Conservation (phyloP, 2,888 invertebrate genomes). For the Drosophila fulvimacula region DNA sequence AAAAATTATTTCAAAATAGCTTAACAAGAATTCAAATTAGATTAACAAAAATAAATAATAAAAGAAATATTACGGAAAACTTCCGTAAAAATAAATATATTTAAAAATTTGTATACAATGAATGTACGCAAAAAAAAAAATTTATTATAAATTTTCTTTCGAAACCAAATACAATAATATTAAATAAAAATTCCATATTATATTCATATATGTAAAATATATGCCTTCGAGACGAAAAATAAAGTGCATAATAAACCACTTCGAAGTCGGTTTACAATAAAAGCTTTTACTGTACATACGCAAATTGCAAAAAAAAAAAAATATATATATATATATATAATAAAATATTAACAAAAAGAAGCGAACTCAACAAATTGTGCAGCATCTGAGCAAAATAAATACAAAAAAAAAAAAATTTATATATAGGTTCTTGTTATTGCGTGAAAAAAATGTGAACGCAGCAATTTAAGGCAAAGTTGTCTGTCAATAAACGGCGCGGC, state of each 20-base stretch:
- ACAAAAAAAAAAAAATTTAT: conserved; percentile 5
- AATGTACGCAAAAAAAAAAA: too few species aligned
- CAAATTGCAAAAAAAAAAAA: conserved; percentile 7
- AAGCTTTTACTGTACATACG: conserved; percentile 13
- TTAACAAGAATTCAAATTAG: too few species aligned
- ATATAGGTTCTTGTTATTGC: conserved; percentile 1
- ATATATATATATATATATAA: background rate
- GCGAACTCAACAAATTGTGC: conserved; percentile 62
- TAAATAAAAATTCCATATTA: too few species aligned
- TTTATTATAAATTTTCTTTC: too few species aligned
- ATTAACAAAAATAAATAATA: too few species aligned
- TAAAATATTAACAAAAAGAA: conserved; percentile 9
- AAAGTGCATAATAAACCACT: background rate
- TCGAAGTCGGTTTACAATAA: background rate
- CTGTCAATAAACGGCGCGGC: conserved; percentile 59
- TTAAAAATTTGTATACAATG: too few species aligned
- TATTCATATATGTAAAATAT: background rate
- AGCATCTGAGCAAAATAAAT: conserved; percentile 76
- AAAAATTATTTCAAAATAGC: too few species aligned
- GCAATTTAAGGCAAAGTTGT: conserved; percentile 55
- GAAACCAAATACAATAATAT: too few species aligned
- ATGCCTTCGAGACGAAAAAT: background rate
- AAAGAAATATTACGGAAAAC: too few species aligned
- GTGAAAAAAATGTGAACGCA: conserved; percentile 47
- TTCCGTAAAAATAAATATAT: too few species aligned